phyloP scores from a whole-genome alignment of 1,140 invertebrate genomes.

The Saccostrea cuccullata region DNA sequence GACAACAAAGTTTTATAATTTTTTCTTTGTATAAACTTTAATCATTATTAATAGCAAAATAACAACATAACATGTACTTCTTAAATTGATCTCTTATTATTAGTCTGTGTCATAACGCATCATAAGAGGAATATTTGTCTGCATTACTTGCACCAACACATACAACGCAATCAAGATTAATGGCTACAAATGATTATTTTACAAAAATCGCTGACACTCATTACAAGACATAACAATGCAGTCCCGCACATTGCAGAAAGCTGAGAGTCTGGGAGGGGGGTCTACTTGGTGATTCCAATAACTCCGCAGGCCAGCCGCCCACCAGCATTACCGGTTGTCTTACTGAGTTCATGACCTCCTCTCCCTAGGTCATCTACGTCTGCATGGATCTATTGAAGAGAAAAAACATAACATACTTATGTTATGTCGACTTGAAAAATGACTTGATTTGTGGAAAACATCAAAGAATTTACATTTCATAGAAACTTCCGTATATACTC shows the following conservation, averaged over 20 bases:
- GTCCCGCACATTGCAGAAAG: neutral
- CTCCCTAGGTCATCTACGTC: conserved; percentile 96
- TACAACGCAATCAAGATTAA: neutral
- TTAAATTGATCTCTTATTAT: neutral
- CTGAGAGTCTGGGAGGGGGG: neutral
- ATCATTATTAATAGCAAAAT: too few species aligned
- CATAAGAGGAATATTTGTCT: neutral
- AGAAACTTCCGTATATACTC: too few species aligned
- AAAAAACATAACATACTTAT: too few species aligned
- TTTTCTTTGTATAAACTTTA: too few species aligned
- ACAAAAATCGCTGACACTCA: neutral
- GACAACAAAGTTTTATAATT: too few species aligned
- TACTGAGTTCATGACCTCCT: conserved; percentile 95
- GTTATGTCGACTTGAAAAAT: too few species aligned
- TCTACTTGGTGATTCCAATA: conserved; percentile 87
- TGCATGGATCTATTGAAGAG: conserved; percentile 84
- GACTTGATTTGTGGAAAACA: too few species aligned
- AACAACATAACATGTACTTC: too few species aligned
- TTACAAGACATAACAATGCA: neutral
- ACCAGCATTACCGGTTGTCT: conserved; percentile 98
- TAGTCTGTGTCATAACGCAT: neutral
- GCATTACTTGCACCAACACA: neutral
- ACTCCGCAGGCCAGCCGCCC: conserved; percentile 96
- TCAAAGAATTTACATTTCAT: too few species aligned
- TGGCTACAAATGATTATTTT: neutral